Percentiles rank a stretch among this genome's conserved stretches.
Evolutionary conservation across 1,140 invertebrate genomes (phyloP).

Genomic region (Colletes gigas): DNA sequence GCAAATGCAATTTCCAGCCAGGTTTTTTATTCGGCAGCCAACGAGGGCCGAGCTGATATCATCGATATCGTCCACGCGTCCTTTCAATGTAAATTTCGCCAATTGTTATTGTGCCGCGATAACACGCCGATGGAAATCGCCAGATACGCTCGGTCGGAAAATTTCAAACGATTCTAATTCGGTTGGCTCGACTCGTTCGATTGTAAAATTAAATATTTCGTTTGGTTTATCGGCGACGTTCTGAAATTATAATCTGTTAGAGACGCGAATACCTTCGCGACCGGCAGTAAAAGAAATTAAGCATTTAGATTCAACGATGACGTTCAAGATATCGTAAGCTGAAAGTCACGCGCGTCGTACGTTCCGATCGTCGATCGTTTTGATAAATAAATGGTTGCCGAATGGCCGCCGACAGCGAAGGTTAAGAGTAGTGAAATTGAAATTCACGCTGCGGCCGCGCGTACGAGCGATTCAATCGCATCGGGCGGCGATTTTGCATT

Average conservation of each 20-base stretch:
- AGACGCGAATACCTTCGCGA: too few species aligned
- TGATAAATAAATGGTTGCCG: not conserved
- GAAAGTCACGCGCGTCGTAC: not conserved
- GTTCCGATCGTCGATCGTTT: too few species aligned
- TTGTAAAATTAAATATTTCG: too few species aligned
- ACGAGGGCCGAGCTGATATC: not conserved
- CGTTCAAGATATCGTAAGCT: too few species aligned
- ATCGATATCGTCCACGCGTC: not conserved
- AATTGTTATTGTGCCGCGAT: not conserved
- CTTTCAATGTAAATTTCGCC: conserved; percentile 27
- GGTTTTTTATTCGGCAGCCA: not conserved
- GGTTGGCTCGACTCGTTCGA: too few species aligned
- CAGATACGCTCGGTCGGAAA: too few species aligned
- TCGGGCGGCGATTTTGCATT: conserved; percentile 46
- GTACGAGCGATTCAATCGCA: conserved; percentile 48
- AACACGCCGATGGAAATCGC: not conserved
- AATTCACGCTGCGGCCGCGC: conserved; percentile 17
- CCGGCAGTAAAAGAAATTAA: not conserved
- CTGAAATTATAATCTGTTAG: too few species aligned
- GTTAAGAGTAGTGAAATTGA: conserved; percentile 13
- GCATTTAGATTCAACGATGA: not conserved
- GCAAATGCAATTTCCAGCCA: conserved; percentile 27
- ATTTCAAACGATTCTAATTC: too few species aligned
- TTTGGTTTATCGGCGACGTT: too few species aligned
- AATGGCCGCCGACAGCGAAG: not conserved